Evolutionary conservation across 2,888 invertebrate genomes (phyloP).

Genomic region (Drosophila eohydei): DNA sequence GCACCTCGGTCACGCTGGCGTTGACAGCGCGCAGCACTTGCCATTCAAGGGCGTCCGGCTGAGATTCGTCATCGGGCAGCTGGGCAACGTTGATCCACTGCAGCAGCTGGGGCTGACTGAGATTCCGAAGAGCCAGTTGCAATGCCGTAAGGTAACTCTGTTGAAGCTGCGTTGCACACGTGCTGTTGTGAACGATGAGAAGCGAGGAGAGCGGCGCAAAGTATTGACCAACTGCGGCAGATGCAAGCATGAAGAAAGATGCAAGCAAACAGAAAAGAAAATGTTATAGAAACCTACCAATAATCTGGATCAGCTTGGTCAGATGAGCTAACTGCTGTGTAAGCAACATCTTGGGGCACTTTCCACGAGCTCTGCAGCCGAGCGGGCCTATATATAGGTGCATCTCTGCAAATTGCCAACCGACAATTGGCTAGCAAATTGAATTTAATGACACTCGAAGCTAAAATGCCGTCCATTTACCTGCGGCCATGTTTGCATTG

Average conservation of each 20-base stretch:
- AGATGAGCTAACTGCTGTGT: conserved; percentile 50
- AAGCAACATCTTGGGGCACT: conserved; percentile 53
- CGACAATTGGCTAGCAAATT: conserved; percentile 58
- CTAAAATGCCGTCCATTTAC: conserved; percentile 36
- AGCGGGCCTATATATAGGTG: conserved; percentile 40
- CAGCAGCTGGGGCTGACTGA: conserved; percentile 54
- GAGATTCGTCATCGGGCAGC: conserved; percentile 40
- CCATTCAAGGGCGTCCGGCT: conserved; percentile 50
- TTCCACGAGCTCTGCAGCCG: not conserved
- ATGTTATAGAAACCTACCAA: conserved; percentile 48
- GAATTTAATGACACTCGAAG: conserved; percentile 57
- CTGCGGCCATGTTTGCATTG: conserved; percentile 53
- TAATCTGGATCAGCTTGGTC: conserved; percentile 60
- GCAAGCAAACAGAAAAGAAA: not conserved
- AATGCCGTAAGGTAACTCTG: conserved; percentile 76
- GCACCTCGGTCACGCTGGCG: conserved; percentile 75
- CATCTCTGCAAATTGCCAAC: conserved; percentile 36
- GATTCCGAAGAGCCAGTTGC: conserved; percentile 63
- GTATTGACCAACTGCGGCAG: conserved; percentile 71
- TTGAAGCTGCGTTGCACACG: conserved; percentile 45
- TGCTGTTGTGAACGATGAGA: conserved; percentile 77
- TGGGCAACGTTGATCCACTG: conserved; percentile 81
- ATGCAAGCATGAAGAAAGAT: not conserved
- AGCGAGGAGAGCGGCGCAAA: conserved; percentile 77
- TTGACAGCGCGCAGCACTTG: conserved; percentile 76